Evolutionary conservation across 2,797 vertebrate species (phyloP), one percentile per base, ranked within the genome.

Genomic region (Serranus cabrilla): DNA sequence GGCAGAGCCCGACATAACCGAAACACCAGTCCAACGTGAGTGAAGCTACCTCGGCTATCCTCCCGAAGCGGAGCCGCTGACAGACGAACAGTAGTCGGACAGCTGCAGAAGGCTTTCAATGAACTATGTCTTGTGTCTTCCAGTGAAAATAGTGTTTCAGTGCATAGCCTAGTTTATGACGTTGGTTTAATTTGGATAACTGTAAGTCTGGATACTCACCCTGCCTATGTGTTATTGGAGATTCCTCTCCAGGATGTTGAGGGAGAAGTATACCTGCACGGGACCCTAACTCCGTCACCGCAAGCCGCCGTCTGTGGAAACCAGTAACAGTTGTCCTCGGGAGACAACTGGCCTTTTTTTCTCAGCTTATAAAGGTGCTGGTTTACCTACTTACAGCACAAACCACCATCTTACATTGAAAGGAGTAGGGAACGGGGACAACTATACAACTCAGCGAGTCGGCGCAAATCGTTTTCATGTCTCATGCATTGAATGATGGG

Each of bases 351-450:
- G 78, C 46, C 70, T 83, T 65, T 27, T 83, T 82, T 54, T 84
- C 72, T 78, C 60, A 80, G 89, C 75, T 77, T 88, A 78, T 83
- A 61, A 85, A 76, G 81, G 76, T 84, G 75, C 46, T 83, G 74
- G 71, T 67, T n/a, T 81, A 80, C 83, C 89, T 52, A 42, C 54
- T 72, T 52, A 18, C 66, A 46, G 84, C 87, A 83, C 82, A 68
- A 83, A 90, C 91, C 92, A 91, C 92, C 89, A 90, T 93, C 87
- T 93, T 93, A 91, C 88, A 87, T 72, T 85, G 85, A 87, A 87
- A 80, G 83, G 80, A 84, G 75, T 87, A 81, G 87, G 75, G 75
- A 76, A 68, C 65, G 73, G 70, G 65, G 40, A 51, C 40, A 65
- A 76, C 57, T 76, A 68, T 45, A 60, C 71, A 73, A 65, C 66